Evolutionary conservation across 2,797 vertebrate genomes (phyloP), one percentile per base, ranked within the genome.

Genomic region (Rhinophrynus dorsalis): DNA sequence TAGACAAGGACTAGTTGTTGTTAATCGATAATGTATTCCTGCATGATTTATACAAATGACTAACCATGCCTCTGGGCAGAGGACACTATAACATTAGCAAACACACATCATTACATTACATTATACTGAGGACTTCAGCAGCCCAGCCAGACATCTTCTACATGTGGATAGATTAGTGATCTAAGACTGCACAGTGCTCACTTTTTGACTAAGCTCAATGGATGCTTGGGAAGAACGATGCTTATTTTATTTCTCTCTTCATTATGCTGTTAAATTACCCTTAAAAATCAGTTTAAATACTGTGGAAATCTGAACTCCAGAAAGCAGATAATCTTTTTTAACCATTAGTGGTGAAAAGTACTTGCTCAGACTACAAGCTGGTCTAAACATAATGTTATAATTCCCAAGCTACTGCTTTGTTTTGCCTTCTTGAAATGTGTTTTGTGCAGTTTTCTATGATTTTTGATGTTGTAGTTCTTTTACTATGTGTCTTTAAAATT

Each of bases 61-160:
- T 40, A 26, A 13, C 23, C 26, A 58, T 58, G 37, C 24, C 56
- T 29, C 2, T 15, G 13, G 56, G 56, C 23, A 27, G 21, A 26
- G 42, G n/a, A 23, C 11, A 17, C 55, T 5, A 10, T 21, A 26
- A 30, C 27, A 47, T 61, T 61, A 45, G 10, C 40, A 61, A 61
- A 61, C 10, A 32, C 56, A 59, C 40, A 45, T 61, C 58, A 61
- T 61, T 45, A 61, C 24, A 61, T 61, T 17, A 61, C 58, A 47
- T 45, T 47, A 61, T 27, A 38, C 15, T 23, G 3, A 60, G n/a
- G n/a, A 13, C 37, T 26, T 23, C 15, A 11, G 20, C 5, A 3
- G 17, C 40, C 6, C 23, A 60, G 57, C 24, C 9, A 60, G 56
- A 59, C 26, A 24, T 42, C 55, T 40, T 15, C 56, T 44, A 15